These are phyloP conservation scores for Rhinolophus sinicus DNA, from an alignment of 2,113 vertebrate genomes.

Conservation along the genomic window DNA sequence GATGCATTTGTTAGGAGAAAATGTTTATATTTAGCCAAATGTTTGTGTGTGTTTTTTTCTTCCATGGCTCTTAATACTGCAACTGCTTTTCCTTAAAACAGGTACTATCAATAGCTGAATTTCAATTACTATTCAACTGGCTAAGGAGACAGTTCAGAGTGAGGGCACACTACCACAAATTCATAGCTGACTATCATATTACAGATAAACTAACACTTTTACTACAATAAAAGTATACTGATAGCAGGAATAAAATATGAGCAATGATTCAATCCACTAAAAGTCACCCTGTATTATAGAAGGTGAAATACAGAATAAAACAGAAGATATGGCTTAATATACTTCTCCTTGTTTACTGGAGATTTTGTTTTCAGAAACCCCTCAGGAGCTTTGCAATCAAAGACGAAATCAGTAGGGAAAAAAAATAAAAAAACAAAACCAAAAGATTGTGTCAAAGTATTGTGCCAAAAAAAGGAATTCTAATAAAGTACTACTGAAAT, in stretches of 20 bases:
- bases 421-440: not conserved
- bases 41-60: not conserved
- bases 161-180: conserved; percentile 26
- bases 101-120: not conserved
- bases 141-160: conserved; percentile 45
- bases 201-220: conserved; percentile 42
- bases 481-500: not conserved
- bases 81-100: conserved; percentile 29
- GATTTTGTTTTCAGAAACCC: not conserved
- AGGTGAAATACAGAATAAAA: conserved; percentile 50
- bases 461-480: not conserved
- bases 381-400: conserved; percentile 35
- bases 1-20: not conserved
- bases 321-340: conserved; percentile 21
- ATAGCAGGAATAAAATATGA: conserved; percentile 76
- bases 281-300: conserved; percentile 10
- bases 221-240: conserved; percentile 36
- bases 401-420: conserved; percentile 30
- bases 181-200: conserved; percentile 5
- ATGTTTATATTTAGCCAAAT: conserved; percentile 26
- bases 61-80: not conserved
- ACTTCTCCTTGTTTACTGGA: conserved; percentile 50
- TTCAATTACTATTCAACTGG: not conserved
- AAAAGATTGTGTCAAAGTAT: not conserved
- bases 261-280: conserved; percentile 64